phyloP scores from a whole-genome alignment of 1,140 invertebrate genomes.

The Heliothis subflexa region DNA sequence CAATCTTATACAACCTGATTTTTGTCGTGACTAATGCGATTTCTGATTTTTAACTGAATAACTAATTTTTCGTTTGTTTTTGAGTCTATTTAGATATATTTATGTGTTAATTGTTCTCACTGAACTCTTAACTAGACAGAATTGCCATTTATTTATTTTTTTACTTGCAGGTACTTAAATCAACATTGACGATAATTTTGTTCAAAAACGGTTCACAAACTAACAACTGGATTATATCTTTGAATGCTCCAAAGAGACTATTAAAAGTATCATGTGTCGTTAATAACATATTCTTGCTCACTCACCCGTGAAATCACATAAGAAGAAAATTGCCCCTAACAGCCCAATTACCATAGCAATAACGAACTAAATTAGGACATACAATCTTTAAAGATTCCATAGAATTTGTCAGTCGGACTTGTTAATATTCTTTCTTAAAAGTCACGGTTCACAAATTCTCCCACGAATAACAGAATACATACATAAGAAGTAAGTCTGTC shows the following conservation, averaged over 20 bases:
- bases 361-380: slow-evolving; percentile 56
- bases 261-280: slow-evolving; percentile 27
- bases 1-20: slow-evolving; percentile 47
- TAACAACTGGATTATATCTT: neutral
- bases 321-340: slow-evolving; percentile 57
- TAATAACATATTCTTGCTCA: slow-evolving; percentile 45
- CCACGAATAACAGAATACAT: slow-evolving; percentile 61
- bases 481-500: slow-evolving; percentile 50
- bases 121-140: neutral
- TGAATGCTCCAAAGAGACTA: neutral
- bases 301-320: slow-evolving; percentile 56
- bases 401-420: slow-evolving; percentile 50
- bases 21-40: slow-evolving; percentile 45
- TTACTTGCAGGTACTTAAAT: too few species aligned
- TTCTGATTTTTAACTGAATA: slow-evolving; percentile 25
- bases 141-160: too few species aligned
- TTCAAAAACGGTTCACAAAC: neutral
- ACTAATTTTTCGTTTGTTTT: slow-evolving; percentile 1
- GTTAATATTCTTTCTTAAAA: slow-evolving; percentile 24
- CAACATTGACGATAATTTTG: neutral
- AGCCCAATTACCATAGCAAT: slow-evolving; percentile 49
- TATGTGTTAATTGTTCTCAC: neutral
- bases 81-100: neutral
- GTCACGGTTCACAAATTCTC: slow-evolving; percentile 70
- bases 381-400: slow-evolving; percentile 49